Evolutionary conservation across 2,797 vertebrate genomes (phyloP).

Genomic region (Trachops cirrhosus): DNA sequence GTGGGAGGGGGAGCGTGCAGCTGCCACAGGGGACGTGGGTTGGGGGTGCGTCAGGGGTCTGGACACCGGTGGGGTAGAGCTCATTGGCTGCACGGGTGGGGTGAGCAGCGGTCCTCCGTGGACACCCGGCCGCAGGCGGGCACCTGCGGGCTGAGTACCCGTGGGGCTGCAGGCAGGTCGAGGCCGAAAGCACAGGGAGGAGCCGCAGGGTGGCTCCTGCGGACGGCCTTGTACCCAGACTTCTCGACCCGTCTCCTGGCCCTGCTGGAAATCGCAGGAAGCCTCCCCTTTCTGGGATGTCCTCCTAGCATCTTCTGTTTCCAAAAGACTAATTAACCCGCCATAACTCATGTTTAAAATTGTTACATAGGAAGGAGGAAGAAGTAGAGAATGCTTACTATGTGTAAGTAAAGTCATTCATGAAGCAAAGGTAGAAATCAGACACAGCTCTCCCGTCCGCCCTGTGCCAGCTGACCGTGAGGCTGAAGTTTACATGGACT

Average conservation of each 20-base stretch:
- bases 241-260: background rate
- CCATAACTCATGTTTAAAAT: background rate
- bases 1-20: too few relatives aligned
- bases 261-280: background rate
- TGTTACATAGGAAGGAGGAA: background rate
- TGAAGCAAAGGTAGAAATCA: rapidly evolving
- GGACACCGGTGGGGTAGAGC: background rate
- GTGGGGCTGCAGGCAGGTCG: background rate
- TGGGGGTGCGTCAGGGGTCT: background rate
- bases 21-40: background rate
- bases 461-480: rapidly evolving
- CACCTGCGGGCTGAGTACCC: background rate
- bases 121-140: background rate
- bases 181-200: background rate
- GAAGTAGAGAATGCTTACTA: background rate
- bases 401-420: rapidly evolving
- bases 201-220: background rate
- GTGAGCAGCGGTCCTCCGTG: background rate
- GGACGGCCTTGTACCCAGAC: background rate
- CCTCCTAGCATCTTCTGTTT: background rate
- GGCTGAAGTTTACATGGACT: rapidly evolving
- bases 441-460: rapidly evolving
- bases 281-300: too few relatives aligned
- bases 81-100: rapidly evolving
- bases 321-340: background rate